Conservation (phyloP, 2,888 invertebrate genomes). For the Kuschelorhynchus macadamiae region DNA sequence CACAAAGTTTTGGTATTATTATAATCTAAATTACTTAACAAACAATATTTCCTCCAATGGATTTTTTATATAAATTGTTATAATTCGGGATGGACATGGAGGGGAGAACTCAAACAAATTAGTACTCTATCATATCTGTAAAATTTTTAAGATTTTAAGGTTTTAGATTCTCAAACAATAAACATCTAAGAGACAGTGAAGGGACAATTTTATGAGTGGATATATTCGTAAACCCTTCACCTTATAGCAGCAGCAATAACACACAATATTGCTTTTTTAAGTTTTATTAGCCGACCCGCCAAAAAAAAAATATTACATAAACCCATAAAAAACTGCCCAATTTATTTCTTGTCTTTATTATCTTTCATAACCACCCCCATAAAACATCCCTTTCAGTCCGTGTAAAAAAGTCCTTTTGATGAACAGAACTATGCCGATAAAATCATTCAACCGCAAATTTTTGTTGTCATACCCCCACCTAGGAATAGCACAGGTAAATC, state of each 20-base stretch:
- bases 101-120: too few species aligned
- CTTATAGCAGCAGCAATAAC: neutral
- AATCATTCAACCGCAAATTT: slow-evolving; percentile 46
- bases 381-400: slow-evolving; percentile 28
- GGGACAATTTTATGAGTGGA: too few species aligned
- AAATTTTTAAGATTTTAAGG: too few species aligned
- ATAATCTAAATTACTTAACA: too few species aligned
- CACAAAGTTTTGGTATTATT: too few species aligned
- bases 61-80: too few species aligned
- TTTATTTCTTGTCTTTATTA: slow-evolving; percentile 17
- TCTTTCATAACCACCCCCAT: slow-evolving; percentile 37
- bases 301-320: slow-evolving; percentile 9
- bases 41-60: too few species aligned
- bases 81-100: too few species aligned
- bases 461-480: slow-evolving; percentile 43
- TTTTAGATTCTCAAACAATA: too few species aligned
- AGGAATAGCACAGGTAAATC: slow-evolving; percentile 38
- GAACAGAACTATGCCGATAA: slow-evolving; percentile 38
- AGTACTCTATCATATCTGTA: too few species aligned
- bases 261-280: neutral
- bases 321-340: slow-evolving; percentile 29
- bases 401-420: slow-evolving; percentile 30
- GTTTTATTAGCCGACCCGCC: neutral
- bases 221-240: too few species aligned
- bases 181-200: too few species aligned